Evolutionary conservation across 1,140 invertebrate genomes (phyloP), one percentile per base, ranked within the genome.

Genomic region (Tetragonula clypearis): DNA sequence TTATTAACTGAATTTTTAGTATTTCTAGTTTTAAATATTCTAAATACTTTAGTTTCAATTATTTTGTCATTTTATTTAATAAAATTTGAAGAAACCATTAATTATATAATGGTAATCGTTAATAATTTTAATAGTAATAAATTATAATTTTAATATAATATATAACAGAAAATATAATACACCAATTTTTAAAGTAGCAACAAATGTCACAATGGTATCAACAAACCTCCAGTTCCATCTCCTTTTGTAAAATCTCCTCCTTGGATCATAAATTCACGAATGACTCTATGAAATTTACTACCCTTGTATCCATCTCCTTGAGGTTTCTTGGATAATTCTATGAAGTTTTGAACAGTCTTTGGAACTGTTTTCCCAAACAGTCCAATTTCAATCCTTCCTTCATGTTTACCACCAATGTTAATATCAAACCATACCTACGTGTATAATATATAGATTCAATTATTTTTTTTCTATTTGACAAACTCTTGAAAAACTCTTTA

Each of bases 261-360:
- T 95, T 99, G 98, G 88, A 99, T 98, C 98, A 99, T 99, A 91
- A 99, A 99, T 91, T 99, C 98, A 90, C 97, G 97, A 94, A 99
- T 99, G 30, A 99, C 97, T 90, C 98, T 95, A 93, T 99, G 98
- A 96, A 99, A 99, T 95, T 97, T 97, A 94, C 97, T 98, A 75
- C 98, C 98, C 92, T 98, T 98, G 95, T 97, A 98, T 17, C 98
- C 98, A 94, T 98, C 96, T 30, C 97, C 98, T 86, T 95, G 92
- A 1, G 97, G 96, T 93, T 97, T 98, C 90, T 97, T 95, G 21
- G 98, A 97, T 66, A 99, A 94, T 94, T 98, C 96, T 86, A 96
- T 95, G 94, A 99, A 99, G 95, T 99, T 99, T 87, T 97, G 95
- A 0, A 96, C 98, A 11, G 99, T 99, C 95, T 98, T 99, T 21